Base-by-base conservation (phyloP, 2,797 vertebrate genomes). In the Mastacembelus armatus region DNA sequence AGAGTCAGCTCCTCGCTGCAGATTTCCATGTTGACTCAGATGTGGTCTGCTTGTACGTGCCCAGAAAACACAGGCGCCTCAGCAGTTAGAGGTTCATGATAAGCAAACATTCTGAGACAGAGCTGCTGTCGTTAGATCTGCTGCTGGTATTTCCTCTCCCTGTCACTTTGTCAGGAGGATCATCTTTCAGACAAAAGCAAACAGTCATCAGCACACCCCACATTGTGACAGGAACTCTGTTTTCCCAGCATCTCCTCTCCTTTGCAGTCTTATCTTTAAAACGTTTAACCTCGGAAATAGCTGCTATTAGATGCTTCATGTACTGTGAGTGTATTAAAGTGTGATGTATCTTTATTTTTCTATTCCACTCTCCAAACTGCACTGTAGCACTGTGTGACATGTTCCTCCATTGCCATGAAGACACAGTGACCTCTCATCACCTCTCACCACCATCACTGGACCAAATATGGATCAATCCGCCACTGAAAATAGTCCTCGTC, bases 81-180 rank as follows among this genome's bases (percentile, higher is more conserved):
- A 0, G 5, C 0, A 0, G 70, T 43, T 36, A 2, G 24, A 59
- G 30, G 47, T n/a, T 55, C 26, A 35, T 4, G 30, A 3, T 10
- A 18, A 67, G 51, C 74, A 80, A 77, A 82, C 58, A 67, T 15
- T 7, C 10, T 0, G 10, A 0, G 38, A 35, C 21, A 2, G 54
- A 55, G 59, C 38, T 0, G 39, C 39, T 3, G 18, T 33, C 14
- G 14, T 32, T 39, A 2, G 18, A 51, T 47, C 21, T 4, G 66
- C 51, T 7, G 70, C 51, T 66, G 58, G 47, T 73, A 36, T 78
- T 55, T 76, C 67, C 44, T 45, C 0, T 51, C 33, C 30, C 5
- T 4, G 35, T 44, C 50, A 11, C 7, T 7, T 16, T 7, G 47
- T 50, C 69, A 15, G 56, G 39, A 42, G 0, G 32, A 16, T 22